A percentile compares a stretch with the other conserved stretches of the same genome.
These are phyloP conservation scores for silkworm (Bombyx mori) DNA, from an alignment of 1,140 invertebrate species.

Conservation along the genomic window ASM3026992v2 NC_085111.1:9854501-9855000, in stretches of 20 bases:
- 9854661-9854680: conserved; percentile 30
- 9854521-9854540: conserved; percentile 52
- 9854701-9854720: too few relatives aligned
- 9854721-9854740: too few relatives aligned
- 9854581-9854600: conserved; percentile 45
- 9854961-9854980: too few relatives aligned
- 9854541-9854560: conserved; percentile 51
- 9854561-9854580: conserved; percentile 45
- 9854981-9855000: too few relatives aligned
- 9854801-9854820: conserved; percentile 1
- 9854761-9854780: too few relatives aligned
- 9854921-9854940: too few relatives aligned
- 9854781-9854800: too few relatives aligned
- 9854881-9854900: too few relatives aligned
- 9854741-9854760: conserved; percentile 1
- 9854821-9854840: neutral
- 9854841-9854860: neutral
- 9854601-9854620: conserved; percentile 56
- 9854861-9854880: too few relatives aligned
- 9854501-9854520: conserved; percentile 33
- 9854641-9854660: conserved; percentile 33
- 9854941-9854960: too few relatives aligned
- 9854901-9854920: too few relatives aligned
- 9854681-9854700: conserved; percentile 22
- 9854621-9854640: conserved; percentile 22